Evolutionary conservation across 2,888 invertebrate genomes (phyloP).

Genomic region (Melangyna quadrimaculata): DNA sequence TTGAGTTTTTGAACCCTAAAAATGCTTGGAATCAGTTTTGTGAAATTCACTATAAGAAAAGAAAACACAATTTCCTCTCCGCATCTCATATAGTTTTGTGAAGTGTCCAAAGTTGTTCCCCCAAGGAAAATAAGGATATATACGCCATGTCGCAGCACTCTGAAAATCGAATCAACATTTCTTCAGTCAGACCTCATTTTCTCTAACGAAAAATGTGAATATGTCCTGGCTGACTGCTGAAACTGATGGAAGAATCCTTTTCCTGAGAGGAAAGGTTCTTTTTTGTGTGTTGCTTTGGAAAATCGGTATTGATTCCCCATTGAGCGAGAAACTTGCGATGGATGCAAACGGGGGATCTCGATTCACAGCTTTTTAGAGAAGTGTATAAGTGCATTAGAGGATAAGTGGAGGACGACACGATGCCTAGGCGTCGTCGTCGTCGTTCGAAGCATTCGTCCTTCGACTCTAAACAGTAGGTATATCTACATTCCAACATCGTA

Average conservation of each 20-base stretch:
- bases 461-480: neutral
- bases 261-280: neutral
- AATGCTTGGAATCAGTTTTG: too few species aligned
- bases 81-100: constrained; percentile 39
- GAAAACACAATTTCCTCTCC: constrained; percentile 15
- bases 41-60: neutral
- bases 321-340: constrained; percentile 51
- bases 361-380: neutral
- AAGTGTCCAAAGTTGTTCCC: constrained; percentile 23
- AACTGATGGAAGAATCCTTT: neutral
- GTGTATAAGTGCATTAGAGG: constrained; percentile 65
- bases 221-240: constrained; percentile 13
- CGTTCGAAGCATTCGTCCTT: too few species aligned
- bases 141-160: constrained; percentile 44
- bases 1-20: too few species aligned
- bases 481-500: too few species aligned
- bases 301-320: constrained; percentile 64
- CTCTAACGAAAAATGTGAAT: constrained; percentile 42
- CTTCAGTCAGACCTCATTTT: constrained; percentile 47
- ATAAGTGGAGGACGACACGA: constrained; percentile 57
- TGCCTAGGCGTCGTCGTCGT: constrained; percentile 31
- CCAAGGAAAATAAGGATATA: neutral
- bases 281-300: too few species aligned
- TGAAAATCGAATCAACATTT: constrained; percentile 65
- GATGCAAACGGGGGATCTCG: constrained; percentile 34